Base-by-base conservation (phyloP, 2,797 vertebrate genomes). In the Clarias laeviceps region DNA sequence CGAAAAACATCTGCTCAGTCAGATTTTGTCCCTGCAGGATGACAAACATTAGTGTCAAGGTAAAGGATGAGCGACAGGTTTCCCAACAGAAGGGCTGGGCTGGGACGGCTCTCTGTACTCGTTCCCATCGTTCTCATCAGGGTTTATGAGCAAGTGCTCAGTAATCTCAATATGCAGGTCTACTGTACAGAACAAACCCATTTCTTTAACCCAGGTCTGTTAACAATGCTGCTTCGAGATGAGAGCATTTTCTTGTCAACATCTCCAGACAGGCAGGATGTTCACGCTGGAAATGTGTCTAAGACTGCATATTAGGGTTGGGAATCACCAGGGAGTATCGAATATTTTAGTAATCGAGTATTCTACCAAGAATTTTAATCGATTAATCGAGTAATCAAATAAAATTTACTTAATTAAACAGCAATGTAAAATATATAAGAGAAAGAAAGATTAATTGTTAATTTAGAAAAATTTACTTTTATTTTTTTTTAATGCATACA, bases 1-100 rank as follows among this genome's bases (percentile, higher is more conserved):
- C 40, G 50, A 24, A 82, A 87, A 91, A 90, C 87, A 89, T 90
- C 86, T 91, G 88, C 80, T 86, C 2, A 40, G 5, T 69, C n/a
- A 50, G 66, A 74, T 80, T 45, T 54, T 45, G 24, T 86, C 69
- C 70, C 84, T 69, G 81, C 64, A 73, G 84, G 88, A 84, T 72
- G 77, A 82, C 80, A 69, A 82, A 82, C 78, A 81, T 83, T 76
- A 86, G 65, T 78, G 82, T 85, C 64, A 77, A 79, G 80, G 80
- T 68, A 85, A 79, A 89, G 78, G 79, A 34, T 64, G 84, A 87
- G 82, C 1, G 76, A 77, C 56, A 83, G 69, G 81, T 62, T 83
- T 65, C 74, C 61, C 37, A 83, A 80, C 83, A 82, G 76, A 69
- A 84, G 87, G 87, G 87, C 72, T 87, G 68, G 9, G 74, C 20